Conservation (phyloP, 2,113 vertebrate genomes). For the Camelus dromedarius region DNA sequence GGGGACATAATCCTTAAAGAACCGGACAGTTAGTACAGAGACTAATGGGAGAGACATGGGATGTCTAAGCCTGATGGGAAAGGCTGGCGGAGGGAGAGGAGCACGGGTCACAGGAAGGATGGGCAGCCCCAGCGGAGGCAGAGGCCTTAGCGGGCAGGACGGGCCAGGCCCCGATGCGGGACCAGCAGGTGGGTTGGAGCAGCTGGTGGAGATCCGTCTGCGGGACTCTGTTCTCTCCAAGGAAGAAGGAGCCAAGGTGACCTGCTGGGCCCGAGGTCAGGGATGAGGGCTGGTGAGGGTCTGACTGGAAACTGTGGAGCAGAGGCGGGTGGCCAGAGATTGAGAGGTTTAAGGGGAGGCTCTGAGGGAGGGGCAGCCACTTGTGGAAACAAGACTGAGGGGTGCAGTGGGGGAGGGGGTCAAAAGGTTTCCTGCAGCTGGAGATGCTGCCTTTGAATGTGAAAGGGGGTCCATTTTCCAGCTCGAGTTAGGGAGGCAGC, state of each 20-base stretch:
- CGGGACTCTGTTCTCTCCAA: neutral
- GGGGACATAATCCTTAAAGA: neutral
- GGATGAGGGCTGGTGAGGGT: no score
- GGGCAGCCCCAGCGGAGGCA: neutral
- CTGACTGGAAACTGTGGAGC: neutral
- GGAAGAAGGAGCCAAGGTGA: neutral
- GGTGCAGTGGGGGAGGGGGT: neutral
- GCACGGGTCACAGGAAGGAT: neutral
- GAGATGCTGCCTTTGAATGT: neutral
- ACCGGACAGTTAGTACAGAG: no score
- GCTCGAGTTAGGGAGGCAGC: rapidly evolving
- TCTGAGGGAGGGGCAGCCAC: neutral
- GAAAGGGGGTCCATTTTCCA: neutral
- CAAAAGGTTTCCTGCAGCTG: neutral
- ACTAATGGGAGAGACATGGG: neutral
- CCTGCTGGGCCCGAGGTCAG: neutral
- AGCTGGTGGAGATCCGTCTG: neutral
- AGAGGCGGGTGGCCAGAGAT: neutral
- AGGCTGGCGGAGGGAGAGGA: neutral
- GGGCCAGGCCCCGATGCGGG: neutral
- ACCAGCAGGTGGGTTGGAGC: neutral
- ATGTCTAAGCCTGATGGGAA: neutral
- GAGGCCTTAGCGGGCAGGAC: neutral
- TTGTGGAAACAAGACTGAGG: neutral
- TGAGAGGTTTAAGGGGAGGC: rapidly evolving